A percentile compares a stretch with the other conserved stretches of the same genome.
phyloP scores from a whole-genome alignment of 2,888 invertebrate genomes.

The Sceliomorpha sp. region DNA sequence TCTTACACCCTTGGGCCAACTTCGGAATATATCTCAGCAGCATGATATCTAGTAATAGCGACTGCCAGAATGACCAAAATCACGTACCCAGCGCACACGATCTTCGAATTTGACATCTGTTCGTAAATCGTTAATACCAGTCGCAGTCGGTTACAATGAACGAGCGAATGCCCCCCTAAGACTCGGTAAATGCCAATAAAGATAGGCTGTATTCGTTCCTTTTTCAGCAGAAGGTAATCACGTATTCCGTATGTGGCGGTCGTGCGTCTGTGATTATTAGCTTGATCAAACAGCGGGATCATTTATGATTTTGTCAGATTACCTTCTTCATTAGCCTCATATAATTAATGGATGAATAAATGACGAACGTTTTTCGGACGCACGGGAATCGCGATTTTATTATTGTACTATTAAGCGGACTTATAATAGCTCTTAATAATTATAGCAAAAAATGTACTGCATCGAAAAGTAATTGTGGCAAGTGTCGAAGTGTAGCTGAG shows the following conservation, averaged over 20 bases:
- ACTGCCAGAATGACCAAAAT: slow-evolving; percentile 55
- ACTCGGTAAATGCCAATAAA: slow-evolving; percentile 18
- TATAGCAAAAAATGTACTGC: too few species aligned
- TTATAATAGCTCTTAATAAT: too few species aligned
- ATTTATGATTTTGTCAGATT: too few species aligned
- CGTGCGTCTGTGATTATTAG: slow-evolving; percentile 6
- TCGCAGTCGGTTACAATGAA: slow-evolving; percentile 19
- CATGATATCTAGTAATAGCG: slow-evolving; percentile 25
- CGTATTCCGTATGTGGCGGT: slow-evolving; percentile 8
- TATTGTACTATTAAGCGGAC: too few species aligned
- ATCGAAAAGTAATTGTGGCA: too few species aligned
- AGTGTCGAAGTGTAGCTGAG: too few species aligned
- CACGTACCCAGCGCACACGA: slow-evolving; percentile 63
- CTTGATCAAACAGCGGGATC: too few species aligned
- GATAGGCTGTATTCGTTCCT: slow-evolving; percentile 23
- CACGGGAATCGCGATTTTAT: too few species aligned
- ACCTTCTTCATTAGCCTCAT: too few species aligned
- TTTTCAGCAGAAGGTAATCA: slow-evolving; percentile 18
- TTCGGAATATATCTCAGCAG: slow-evolving; percentile 26
- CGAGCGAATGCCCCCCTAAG: slow-evolving; percentile 13
- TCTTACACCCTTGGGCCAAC: slow-evolving; percentile 38
- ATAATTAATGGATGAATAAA: too few species aligned
- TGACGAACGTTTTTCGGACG: too few species aligned
- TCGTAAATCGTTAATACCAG: slow-evolving; percentile 68
- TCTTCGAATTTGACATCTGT: slow-evolving; percentile 65